Percentiles rank a stretch among this genome's conserved stretches.
phyloP scores from a whole-genome alignment of 2,888 invertebrate species.

The Hyppa rectilinea region DNA sequence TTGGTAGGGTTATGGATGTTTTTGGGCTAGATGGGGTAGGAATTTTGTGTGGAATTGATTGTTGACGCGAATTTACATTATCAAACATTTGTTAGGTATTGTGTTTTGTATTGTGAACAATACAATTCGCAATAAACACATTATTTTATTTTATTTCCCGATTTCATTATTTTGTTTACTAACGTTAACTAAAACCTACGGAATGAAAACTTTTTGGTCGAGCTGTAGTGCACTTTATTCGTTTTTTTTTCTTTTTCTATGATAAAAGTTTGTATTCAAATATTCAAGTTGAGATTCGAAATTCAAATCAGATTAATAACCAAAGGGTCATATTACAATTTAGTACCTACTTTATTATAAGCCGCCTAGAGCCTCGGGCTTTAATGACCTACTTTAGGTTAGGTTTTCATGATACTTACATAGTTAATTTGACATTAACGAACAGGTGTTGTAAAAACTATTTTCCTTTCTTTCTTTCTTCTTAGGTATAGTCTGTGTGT shows the following conservation, averaged over 20 bases:
- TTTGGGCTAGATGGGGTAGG: slow-evolving; percentile 76
- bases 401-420: neutral
- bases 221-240: neutral
- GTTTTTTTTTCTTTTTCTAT: too few species aligned
- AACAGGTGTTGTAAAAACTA: neutral
- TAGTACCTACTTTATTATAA: neutral
- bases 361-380: too few species aligned
- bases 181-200: neutral
- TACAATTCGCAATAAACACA: too few species aligned
- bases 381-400: neutral
- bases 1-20: slow-evolving; percentile 85
- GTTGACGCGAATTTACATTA: neutral
- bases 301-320: neutral
- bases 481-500: neutral
- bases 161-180: neutral
- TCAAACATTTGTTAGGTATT: neutral
- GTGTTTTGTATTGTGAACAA: too few species aligned
- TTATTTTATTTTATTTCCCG: too few species aligned
- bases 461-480: neutral
- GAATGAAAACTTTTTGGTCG: neutral
- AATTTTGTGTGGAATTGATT: neutral
- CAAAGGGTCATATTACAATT: neutral
- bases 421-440: neutral
- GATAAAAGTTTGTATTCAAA: neutral
- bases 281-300: neutral